Conservation (phyloP, 2,888 invertebrate genomes). For the Drosophila atripex region DNA sequence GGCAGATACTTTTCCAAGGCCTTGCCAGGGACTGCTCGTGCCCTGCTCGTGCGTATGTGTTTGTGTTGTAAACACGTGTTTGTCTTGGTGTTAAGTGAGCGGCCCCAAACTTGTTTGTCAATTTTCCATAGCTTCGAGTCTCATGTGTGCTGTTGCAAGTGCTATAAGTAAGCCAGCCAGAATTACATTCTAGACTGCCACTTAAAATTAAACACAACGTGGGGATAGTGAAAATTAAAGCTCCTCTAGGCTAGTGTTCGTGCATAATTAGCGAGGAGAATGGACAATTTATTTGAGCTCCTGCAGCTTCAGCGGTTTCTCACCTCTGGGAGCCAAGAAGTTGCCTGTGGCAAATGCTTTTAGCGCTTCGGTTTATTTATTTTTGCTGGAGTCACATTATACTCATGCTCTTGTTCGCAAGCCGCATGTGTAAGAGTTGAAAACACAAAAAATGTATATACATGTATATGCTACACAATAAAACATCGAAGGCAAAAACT, state of each 20-base stretch:
- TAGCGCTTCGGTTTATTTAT: constrained; percentile 48
- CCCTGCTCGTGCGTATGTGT: constrained; percentile 16
- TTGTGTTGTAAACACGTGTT: constrained; percentile 67
- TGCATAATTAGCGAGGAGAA: constrained; percentile 64
- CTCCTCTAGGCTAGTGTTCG: constrained; percentile 9
- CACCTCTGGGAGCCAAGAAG: constrained; percentile 18
- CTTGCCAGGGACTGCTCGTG: neutral
- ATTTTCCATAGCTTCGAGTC: constrained; percentile 43
- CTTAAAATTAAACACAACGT: constrained; percentile 30
- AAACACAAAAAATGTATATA: constrained; percentile 4
- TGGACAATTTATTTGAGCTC: constrained; percentile 48
- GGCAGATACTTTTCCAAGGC: constrained; percentile 29
- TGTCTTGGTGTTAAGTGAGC: constrained; percentile 64
- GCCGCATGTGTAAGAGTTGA: constrained; percentile 35
- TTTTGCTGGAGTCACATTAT: constrained; percentile 47
- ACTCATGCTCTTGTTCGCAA: constrained; percentile 28
- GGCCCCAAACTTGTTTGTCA: constrained; percentile 59
- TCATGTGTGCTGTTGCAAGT: constrained; percentile 20
- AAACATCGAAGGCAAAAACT: constrained; percentile 43
- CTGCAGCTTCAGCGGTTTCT: constrained; percentile 37
- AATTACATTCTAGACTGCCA: constrained; percentile 44
- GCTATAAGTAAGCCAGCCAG: constrained; percentile 45
- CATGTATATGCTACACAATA: constrained; percentile 7
- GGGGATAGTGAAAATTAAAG: constrained; percentile 20
- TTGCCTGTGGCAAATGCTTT: constrained; percentile 42